Conservation (phyloP, 2,797 vertebrate genomes). For the Rhinophrynus dorsalis region DNA sequence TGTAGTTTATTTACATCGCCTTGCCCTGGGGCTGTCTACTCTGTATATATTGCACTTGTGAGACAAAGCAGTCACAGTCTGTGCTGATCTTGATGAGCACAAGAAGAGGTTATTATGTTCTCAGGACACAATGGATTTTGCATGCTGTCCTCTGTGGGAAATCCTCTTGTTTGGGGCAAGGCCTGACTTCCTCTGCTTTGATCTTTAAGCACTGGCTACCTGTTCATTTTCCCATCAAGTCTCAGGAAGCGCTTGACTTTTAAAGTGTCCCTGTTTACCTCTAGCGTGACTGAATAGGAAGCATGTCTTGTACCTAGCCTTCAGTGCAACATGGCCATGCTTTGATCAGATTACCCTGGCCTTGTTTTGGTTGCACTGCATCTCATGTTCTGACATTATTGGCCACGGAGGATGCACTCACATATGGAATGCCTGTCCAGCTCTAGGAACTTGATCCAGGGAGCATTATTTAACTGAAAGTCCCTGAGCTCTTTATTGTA, state of each 20-base stretch:
- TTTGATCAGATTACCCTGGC: slow-evolving; percentile 19
- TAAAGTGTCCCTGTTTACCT: slow-evolving; percentile 37
- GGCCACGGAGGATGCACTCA: slow-evolving; percentile 34
- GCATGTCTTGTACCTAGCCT: not conserved
- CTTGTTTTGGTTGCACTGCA: not conserved
- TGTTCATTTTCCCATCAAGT: slow-evolving; percentile 8
- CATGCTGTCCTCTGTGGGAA: not conserved
- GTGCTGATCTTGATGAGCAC: not conserved
- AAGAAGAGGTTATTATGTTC: not conserved
- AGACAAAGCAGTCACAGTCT: slow-evolving; percentile 15
- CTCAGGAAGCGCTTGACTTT: slow-evolving; percentile 11
- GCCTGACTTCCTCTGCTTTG: slow-evolving; percentile 38
- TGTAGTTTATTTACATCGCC: not conserved
- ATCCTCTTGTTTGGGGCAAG: slow-evolving; percentile 21
- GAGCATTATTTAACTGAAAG: not conserved
- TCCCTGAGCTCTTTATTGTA: not conserved
- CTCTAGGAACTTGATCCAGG: slow-evolving; percentile 40
- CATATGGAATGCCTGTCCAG: slow-evolving; percentile 7
- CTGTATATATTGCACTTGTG: not conserved
- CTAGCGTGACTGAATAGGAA: slow-evolving; percentile 16
- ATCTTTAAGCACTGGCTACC: slow-evolving; percentile 42
- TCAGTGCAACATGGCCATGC: not conserved
- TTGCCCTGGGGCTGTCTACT: not conserved
- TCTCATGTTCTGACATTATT: slow-evolving; percentile 11
- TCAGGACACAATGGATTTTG: not conserved